phyloP scores from a whole-genome alignment of 1,140 invertebrate species.

The Drosophila ficusphila region DNA sequence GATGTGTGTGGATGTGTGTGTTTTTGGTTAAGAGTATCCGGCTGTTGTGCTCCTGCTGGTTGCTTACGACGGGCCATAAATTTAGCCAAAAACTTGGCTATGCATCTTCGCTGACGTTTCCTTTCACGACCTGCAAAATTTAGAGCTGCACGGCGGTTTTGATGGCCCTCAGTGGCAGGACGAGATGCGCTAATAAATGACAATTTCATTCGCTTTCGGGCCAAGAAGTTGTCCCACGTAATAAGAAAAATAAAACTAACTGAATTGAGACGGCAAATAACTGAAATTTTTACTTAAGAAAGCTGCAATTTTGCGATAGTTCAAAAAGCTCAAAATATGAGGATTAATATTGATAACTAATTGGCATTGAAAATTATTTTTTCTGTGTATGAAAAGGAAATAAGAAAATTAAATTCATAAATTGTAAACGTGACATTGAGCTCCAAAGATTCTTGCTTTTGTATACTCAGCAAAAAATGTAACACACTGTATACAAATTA shows the following conservation, averaged over 20 bases:
- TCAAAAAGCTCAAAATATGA: no score
- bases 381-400: neutral
- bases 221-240: constrained; percentile 19
- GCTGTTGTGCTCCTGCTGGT: constrained; percentile 19
- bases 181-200: constrained; percentile 63
- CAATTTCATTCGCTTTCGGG: constrained; percentile 53
- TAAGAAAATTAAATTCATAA: neutral
- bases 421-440: no score
- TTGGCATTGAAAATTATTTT: no score
- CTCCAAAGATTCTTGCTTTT: neutral
- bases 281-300: neutral
- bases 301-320: no score
- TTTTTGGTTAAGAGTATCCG: neutral
- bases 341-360: no score
- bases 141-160: constrained; percentile 58
- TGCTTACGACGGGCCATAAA: constrained; percentile 54
- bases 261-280: neutral
- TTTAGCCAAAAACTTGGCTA: constrained; percentile 53
- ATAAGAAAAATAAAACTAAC: constrained; percentile 33
- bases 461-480: neutral
- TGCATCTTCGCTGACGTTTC: constrained; percentile 64
- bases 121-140: constrained; percentile 70
- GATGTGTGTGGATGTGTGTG: constrained; percentile 15
- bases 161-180: constrained; percentile 51
- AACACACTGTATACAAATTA: neutral